Percentiles rank a stretch among this genome's conserved stretches.
Conservation (phyloP, 2,113 vertebrate genomes). For the Seriola rivoliana region DNA sequence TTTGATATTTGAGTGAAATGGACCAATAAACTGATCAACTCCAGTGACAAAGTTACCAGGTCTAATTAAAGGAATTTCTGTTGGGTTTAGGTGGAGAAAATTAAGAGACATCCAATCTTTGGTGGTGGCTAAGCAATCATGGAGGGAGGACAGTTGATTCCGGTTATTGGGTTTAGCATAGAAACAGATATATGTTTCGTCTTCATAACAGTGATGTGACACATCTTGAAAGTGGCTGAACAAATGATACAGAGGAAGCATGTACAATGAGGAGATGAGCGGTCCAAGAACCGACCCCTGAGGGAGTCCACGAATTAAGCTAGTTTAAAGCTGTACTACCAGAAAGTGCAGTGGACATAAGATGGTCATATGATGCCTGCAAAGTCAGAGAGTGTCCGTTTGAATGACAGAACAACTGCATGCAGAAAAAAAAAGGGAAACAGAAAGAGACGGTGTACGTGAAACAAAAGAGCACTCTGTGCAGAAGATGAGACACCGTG, state of each 20-base stretch:
- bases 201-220: too few relatives aligned
- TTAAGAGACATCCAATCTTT: too few relatives aligned
- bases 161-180: neutral
- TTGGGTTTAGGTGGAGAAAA: neutral
- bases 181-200: neutral
- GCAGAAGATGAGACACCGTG: slow-evolving; percentile 58
- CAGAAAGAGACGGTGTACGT: slow-evolving; percentile 13
- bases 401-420: slow-evolving; percentile 58
- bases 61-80: neutral
- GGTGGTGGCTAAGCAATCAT: too few relatives aligned
- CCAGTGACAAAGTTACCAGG: neutral
- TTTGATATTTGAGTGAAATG: neutral
- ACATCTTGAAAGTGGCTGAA: too few relatives aligned
- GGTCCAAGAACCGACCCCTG: too few relatives aligned
- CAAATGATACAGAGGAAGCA: too few relatives aligned
- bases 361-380: slow-evolving; percentile 27
- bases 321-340: neutral
- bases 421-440: neutral
- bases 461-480: slow-evolving; percentile 62
- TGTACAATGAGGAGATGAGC: too few relatives aligned
- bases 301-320: neutral
- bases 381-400: slow-evolving; percentile 51
- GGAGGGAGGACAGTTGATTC: too few relatives aligned
- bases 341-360: slow-evolving; percentile 4
- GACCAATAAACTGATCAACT: neutral